A percentile compares a stretch with the other conserved stretches of the same genome.
Conservation (phyloP, 2,113 vertebrate genomes). For the Dromaius novaehollandiae region DNA sequence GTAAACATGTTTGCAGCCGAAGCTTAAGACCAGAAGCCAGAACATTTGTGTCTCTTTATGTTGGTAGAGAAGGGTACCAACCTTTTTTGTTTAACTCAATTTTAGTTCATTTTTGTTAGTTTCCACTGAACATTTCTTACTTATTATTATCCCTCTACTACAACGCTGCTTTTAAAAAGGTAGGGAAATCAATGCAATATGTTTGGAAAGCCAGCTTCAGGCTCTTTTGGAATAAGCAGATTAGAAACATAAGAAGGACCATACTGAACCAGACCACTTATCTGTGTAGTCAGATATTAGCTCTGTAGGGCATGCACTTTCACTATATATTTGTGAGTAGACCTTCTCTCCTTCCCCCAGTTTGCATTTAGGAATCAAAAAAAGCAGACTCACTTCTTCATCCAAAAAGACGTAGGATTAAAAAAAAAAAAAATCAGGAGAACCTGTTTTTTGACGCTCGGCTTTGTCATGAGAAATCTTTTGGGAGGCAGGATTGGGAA, state of each 20-base stretch:
- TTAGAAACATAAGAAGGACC: neutral
- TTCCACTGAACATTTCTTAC: neutral
- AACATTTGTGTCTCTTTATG: neutral
- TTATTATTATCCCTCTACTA: neutral
- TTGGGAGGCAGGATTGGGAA: neutral
- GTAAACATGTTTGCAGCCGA: neutral
- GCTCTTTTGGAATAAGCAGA: neutral
- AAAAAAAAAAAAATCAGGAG: neutral
- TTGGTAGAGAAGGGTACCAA: neutral
- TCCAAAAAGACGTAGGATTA: neutral
- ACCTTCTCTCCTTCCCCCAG: neutral
- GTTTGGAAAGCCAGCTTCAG: neutral
- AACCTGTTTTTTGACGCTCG: neutral
- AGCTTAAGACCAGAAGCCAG: neutral
- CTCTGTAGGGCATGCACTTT: neutral
- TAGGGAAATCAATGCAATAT: neutral
- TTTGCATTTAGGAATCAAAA: neutral
- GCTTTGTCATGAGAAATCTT: neutral
- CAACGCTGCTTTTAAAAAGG: neutral
- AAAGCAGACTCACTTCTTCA: neutral
- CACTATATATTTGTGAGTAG: neutral
- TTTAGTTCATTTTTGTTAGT: fast-evolving
- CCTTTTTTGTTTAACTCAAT: neutral
- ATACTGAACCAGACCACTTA: neutral
- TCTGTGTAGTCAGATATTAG: neutral